These are phyloP conservation scores for Octodon degus DNA, from an alignment of 2,113 vertebrate species.

Conservation along the genomic window DNA sequence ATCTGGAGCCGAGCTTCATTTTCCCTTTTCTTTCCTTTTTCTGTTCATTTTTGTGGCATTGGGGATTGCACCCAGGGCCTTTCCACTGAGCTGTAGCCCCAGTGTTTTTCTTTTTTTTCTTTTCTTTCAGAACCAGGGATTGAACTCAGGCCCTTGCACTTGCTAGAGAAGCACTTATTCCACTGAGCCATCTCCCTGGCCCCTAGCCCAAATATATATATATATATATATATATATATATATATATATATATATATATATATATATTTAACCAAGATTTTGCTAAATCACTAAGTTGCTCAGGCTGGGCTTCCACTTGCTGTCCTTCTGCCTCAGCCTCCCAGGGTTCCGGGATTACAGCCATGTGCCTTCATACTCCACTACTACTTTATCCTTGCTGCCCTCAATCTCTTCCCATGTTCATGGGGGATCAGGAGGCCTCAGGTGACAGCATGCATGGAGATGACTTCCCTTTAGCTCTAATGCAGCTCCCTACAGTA, in stretches of 20 bases:
- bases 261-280: background rate
- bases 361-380: background rate
- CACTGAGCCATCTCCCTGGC: too few species aligned
- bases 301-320: background rate
- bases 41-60: background rate
- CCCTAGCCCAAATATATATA: too few species aligned
- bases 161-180: too few species aligned
- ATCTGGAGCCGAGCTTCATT: background rate
- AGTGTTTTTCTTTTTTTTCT: too few species aligned
- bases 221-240: too few species aligned
- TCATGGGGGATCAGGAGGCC: background rate
- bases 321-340: background rate
- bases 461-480: background rate
- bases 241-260: too few species aligned
- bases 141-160: too few species aligned
- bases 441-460: background rate
- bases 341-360: background rate
- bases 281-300: background rate
- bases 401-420: background rate
- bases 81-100: background rate
- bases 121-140: too few species aligned
- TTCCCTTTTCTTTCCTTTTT: background rate
- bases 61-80: background rate
- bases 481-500: background rate
- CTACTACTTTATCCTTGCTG: background rate